Conservation (phyloP, 2,113 vertebrate genomes). For the Hippocampus comes region DNA sequence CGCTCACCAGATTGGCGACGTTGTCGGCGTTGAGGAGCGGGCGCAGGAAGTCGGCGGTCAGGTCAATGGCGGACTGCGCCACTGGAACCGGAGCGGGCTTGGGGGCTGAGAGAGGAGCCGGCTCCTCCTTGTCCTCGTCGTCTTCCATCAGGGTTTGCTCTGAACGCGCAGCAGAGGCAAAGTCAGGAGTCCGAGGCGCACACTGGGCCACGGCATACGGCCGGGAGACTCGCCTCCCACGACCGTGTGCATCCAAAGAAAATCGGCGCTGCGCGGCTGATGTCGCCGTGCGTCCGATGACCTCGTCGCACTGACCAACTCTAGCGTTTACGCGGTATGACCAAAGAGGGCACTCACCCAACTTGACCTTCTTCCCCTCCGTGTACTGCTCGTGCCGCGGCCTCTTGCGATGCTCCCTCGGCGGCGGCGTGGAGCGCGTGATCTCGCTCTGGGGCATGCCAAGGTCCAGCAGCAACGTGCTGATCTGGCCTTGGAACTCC, state of each 20-base stretch:
- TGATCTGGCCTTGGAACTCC: conserved; percentile 90
- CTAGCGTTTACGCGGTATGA: too few species aligned
- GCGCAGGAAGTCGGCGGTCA: conserved; percentile 86
- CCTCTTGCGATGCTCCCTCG: conserved; percentile 80
- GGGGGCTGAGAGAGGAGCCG: conserved; percentile 41
- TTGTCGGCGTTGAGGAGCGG: conserved; percentile 84
- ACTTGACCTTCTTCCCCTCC: conserved; percentile 86
- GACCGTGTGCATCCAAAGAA: too few species aligned
- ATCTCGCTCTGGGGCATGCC: conserved; percentile 89
- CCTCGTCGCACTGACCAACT: not conserved
- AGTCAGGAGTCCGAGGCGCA: not conserved
- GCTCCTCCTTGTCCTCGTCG: conserved; percentile 91
- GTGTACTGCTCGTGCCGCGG: conserved; percentile 79
- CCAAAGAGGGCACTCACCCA: conserved; percentile 71
- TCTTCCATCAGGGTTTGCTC: conserved; percentile 84
- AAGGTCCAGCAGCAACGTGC: conserved; percentile 88
- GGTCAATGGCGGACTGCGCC: conserved; percentile 83
- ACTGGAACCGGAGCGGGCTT: conserved; percentile 71
- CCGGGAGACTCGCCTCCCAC: too few species aligned
- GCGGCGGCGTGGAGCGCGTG: conserved; percentile 77
- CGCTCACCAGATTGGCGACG: conserved; percentile 86
- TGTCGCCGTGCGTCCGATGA: too few species aligned
- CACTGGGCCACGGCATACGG: too few species aligned
- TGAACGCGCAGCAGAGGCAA: conserved; percentile 35
- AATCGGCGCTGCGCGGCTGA: too few species aligned